A percentile compares a stretch with the other conserved stretches of the same genome.
Evolutionary conservation across 2,113 vertebrate species (phyloP).

Genomic region (Ophthalmolycus amberensis): DNA sequence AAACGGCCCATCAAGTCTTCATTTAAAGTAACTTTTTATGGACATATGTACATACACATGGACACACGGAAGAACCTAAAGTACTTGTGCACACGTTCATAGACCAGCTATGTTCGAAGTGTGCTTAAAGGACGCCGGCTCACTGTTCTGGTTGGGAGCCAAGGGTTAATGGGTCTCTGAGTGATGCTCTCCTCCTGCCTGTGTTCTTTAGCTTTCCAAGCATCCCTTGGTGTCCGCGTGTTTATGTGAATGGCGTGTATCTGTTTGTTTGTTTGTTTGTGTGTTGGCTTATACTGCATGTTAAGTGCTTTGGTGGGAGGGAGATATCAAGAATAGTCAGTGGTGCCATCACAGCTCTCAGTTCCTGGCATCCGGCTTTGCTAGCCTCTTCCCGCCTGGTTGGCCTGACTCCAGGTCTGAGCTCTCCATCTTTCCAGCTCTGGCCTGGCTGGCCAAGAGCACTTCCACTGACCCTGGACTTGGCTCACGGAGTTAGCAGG

Average conservation of each 20-base stretch:
- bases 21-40: slow-evolving; percentile 35
- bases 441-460: slow-evolving; percentile 42
- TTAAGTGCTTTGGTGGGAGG: slow-evolving; percentile 72
- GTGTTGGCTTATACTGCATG: slow-evolving; percentile 65
- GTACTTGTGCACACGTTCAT: slow-evolving; percentile 53
- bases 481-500: slow-evolving; percentile 44
- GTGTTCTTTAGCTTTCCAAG: slow-evolving; percentile 64
- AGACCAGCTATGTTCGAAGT: slow-evolving; percentile 63
- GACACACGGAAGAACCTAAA: slow-evolving; percentile 52
- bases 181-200: slow-evolving; percentile 70
- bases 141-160: slow-evolving; percentile 76
- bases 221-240: slow-evolving; percentile 63
- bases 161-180: slow-evolving; percentile 79
- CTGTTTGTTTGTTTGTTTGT: slow-evolving; percentile 67
- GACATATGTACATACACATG: slow-evolving; percentile 15
- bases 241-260: slow-evolving; percentile 69
- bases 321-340: slow-evolving; percentile 59
- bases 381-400: slow-evolving; percentile 56
- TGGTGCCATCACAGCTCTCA: slow-evolving; percentile 59
- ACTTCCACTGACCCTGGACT: slow-evolving; percentile 54
- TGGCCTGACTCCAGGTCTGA: slow-evolving; percentile 60
- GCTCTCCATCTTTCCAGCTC: slow-evolving; percentile 49
- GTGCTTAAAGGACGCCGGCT: slow-evolving; percentile 64
- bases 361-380: slow-evolving; percentile 64
- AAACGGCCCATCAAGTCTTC: slow-evolving; percentile 33